Conservation (phyloP, 2,888 invertebrate species). For the Crocallis elinguaria region DNA sequence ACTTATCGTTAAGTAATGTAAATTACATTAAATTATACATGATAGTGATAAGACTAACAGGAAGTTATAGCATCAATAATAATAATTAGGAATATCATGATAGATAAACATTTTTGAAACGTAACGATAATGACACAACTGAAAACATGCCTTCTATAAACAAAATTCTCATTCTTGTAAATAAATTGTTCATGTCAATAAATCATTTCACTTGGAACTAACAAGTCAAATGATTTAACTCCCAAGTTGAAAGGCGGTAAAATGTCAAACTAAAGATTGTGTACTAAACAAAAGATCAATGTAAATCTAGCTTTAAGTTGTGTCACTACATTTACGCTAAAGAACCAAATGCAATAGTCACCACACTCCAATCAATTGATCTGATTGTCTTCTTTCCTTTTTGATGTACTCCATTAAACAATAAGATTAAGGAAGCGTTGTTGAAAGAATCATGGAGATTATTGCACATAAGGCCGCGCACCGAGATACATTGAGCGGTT, state of each 20-base stretch:
- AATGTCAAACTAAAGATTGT: not conserved
- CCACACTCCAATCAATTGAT: constrained; percentile 5
- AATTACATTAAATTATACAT: constrained; percentile 26
- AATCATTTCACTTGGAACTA: too few relatives aligned
- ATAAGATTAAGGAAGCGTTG: constrained; percentile 1
- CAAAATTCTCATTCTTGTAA: not conserved
- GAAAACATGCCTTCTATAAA: not conserved
- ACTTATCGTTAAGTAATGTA: constrained; percentile 19
- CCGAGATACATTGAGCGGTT: constrained; percentile 11
- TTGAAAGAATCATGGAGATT: constrained; percentile 1
- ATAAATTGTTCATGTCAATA: not conserved
- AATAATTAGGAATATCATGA: constrained; percentile 36
- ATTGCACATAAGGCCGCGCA: constrained; percentile 15
- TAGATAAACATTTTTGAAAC: constrained; percentile 26
- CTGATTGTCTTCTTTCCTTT: not conserved
- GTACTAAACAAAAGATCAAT: not conserved
- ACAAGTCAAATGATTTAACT: too few relatives aligned
- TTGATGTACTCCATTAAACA: constrained; percentile 1
- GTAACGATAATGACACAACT: constrained; percentile 21
- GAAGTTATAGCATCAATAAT: constrained; percentile 42
- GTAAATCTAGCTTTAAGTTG: not conserved
- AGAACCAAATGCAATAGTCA: constrained; percentile 14
- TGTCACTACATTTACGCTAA: constrained; percentile 16
- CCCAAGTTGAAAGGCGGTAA: too few relatives aligned
- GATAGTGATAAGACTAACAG: constrained; percentile 40